A percentile compares a stretch with the other conserved stretches of the same genome.
phyloP scores from a whole-genome alignment of 2,888 invertebrate genomes.

The Lepidocyrtinus sp. region DNA sequence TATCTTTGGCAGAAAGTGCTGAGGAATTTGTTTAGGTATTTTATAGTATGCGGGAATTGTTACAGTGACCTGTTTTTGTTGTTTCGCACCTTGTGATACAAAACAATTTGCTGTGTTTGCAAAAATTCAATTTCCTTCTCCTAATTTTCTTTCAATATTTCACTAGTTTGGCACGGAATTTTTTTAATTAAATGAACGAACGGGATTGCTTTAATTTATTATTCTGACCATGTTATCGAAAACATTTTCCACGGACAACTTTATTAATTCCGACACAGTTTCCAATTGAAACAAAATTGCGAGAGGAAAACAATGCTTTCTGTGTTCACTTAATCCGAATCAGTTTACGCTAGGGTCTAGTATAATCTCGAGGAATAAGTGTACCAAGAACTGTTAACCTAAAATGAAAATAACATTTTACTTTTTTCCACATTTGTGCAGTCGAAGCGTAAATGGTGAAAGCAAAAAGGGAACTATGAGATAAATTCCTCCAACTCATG shows the following conservation, averaged over 20 bases:
- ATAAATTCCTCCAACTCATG: slow-evolving; percentile 13
- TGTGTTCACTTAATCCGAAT: too few species aligned
- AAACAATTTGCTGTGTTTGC: slow-evolving; percentile 2
- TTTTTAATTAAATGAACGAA: slow-evolving; percentile 30
- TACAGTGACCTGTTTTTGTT: not conserved
- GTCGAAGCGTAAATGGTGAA: slow-evolving; percentile 7
- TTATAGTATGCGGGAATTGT: not conserved
- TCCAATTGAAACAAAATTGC: too few species aligned
- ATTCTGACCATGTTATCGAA: not conserved
- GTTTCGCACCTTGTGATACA: slow-evolving; percentile 1
- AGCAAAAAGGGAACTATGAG: slow-evolving; percentile 4
- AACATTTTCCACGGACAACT: too few species aligned
- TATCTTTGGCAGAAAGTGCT: too few species aligned
- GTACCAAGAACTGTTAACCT: slow-evolving; percentile 24
- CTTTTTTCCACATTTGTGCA: not conserved
- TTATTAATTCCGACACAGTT: too few species aligned
- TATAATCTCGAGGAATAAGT: not conserved
- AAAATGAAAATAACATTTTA: slow-evolving; percentile 19
- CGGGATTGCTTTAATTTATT: slow-evolving; percentile 5
- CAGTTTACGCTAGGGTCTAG: not conserved
- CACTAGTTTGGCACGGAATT: slow-evolving; percentile 20
- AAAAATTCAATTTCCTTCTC: too few species aligned
- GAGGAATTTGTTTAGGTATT: too few species aligned
- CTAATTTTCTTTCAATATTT: slow-evolving; percentile 21
- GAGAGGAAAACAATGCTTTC: too few species aligned